phyloP scores from a whole-genome alignment of 2,888 invertebrate genomes.

The Idaea straminata region DNA sequence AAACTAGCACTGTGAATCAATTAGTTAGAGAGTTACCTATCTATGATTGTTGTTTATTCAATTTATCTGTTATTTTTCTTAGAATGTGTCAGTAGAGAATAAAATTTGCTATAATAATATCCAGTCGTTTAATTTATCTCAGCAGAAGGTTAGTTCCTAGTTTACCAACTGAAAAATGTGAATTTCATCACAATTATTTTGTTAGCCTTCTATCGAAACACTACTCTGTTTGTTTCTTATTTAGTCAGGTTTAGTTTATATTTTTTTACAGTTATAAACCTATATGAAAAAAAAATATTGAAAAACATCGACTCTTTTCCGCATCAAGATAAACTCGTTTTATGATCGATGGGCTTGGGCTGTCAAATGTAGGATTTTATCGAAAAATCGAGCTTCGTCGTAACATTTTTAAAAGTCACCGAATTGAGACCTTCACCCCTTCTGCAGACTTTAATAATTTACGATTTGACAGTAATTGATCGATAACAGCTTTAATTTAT shows the following conservation, averaged over 20 bases:
- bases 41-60: not conserved
- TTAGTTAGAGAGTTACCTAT: not conserved
- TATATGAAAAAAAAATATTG: conserved; percentile 26
- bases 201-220: too few relatives aligned
- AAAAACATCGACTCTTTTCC: conserved; percentile 38
- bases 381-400: conserved; percentile 33
- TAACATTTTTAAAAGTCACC: conserved; percentile 28
- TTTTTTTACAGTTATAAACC: conserved; percentile 7
- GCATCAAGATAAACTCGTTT: conserved; percentile 42
- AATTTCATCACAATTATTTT: too few relatives aligned
- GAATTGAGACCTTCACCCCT: conserved; percentile 15
- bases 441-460: conserved; percentile 9
- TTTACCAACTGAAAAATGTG: too few relatives aligned
- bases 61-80: too few relatives aligned
- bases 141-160: too few relatives aligned
- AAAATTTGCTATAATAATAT: too few relatives aligned
- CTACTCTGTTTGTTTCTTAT: too few relatives aligned
- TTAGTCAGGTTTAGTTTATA: not conserved
- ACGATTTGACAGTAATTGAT: conserved; percentile 14
- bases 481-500: conserved; percentile 13
- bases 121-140: too few relatives aligned
- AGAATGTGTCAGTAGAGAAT: too few relatives aligned
- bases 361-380: conserved; percentile 37
- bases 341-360: conserved; percentile 50
- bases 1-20: conserved; percentile 6